A percentile compares a stretch with the other conserved stretches of the same genome.
phyloP scores from a whole-genome alignment of 2,797 vertebrate species.

The Nyctibius grandis region DNA sequence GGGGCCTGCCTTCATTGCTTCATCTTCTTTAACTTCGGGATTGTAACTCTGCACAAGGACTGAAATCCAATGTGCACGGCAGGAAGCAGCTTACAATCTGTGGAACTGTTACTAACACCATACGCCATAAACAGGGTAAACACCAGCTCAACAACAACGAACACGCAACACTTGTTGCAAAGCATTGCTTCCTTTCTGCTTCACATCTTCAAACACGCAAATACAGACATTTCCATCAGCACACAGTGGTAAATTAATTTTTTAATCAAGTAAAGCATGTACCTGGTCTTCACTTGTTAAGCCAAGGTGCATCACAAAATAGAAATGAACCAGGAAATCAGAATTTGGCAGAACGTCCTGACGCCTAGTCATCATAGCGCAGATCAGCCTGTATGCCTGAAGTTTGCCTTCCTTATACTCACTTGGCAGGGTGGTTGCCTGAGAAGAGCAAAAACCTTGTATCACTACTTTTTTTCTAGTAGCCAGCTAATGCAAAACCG shows the following conservation, averaged over 20 bases:
- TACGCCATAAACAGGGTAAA: neutral
- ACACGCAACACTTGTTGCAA: neutral
- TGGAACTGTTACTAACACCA: neutral
- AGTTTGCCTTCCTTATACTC: conserved; percentile 95
- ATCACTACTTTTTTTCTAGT: neutral
- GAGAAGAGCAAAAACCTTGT: conserved; percentile 27
- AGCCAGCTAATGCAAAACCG: neutral
- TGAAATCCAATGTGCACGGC: neutral
- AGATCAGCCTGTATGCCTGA: conserved; percentile 92
- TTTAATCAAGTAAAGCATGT: neutral
- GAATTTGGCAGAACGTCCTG: conserved; percentile 94
- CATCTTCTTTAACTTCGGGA: neutral
- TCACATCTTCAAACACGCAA: neutral
- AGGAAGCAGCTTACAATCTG: neutral
- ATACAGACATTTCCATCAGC: neutral
- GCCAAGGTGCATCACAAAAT: conserved; percentile 92
- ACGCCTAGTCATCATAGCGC: conserved; percentile 97
- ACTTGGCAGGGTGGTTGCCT: conserved; percentile 89
- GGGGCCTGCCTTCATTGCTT: neutral
- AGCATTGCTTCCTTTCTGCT: neutral
- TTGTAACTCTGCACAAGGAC: neutral
- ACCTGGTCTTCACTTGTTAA: conserved; percentile 94
- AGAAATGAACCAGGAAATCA: conserved; percentile 95
- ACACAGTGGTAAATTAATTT: neutral
- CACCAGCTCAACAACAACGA: neutral